phyloP scores from a whole-genome alignment of 2,888 invertebrate species.

The Macropis europaea region DNA sequence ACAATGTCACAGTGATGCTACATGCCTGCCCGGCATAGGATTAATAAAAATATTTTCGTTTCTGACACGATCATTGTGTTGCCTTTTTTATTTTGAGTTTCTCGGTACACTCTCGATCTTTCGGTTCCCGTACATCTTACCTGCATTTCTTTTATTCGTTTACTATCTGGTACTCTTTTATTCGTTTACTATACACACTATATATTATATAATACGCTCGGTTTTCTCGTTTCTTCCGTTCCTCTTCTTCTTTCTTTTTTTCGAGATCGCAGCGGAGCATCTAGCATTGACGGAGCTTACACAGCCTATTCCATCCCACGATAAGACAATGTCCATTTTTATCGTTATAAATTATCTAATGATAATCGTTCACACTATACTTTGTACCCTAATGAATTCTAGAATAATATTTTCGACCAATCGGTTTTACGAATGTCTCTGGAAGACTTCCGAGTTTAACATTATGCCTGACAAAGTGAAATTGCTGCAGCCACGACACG shows the following conservation, averaged over 20 bases:
- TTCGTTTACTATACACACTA: background rate
- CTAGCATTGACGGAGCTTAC: constrained; percentile 69
- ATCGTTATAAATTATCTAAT: constrained; percentile 64
- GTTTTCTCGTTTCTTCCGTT: background rate
- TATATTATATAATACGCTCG: background rate
- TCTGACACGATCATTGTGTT: constrained; percentile 43
- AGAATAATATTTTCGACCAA: constrained; percentile 69
- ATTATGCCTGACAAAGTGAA: constrained; percentile 39
- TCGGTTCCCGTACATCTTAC: background rate
- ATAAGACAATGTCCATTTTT: constrained; percentile 73
- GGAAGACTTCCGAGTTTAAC: constrained; percentile 66
- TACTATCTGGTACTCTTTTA: background rate
- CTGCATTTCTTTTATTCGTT: background rate
- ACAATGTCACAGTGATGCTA: constrained; percentile 62
- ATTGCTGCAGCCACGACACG: constrained; percentile 30
- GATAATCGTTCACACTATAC: constrained; percentile 61
- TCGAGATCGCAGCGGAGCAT: constrained; percentile 48
- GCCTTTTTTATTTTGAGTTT: background rate
- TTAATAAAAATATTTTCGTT: constrained; percentile 64
- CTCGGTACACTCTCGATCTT: background rate
- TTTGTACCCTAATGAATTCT: constrained; percentile 65
- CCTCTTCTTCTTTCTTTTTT: background rate
- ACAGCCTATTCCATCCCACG: constrained; percentile 73
- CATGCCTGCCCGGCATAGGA: constrained; percentile 62
- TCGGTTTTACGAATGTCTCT: constrained; percentile 61